A percentile compares a stretch with the other conserved stretches of the same genome.
phyloP scores from a whole-genome alignment of 2,113 vertebrate genomes.

The Scartelaos histophorus region DNA sequence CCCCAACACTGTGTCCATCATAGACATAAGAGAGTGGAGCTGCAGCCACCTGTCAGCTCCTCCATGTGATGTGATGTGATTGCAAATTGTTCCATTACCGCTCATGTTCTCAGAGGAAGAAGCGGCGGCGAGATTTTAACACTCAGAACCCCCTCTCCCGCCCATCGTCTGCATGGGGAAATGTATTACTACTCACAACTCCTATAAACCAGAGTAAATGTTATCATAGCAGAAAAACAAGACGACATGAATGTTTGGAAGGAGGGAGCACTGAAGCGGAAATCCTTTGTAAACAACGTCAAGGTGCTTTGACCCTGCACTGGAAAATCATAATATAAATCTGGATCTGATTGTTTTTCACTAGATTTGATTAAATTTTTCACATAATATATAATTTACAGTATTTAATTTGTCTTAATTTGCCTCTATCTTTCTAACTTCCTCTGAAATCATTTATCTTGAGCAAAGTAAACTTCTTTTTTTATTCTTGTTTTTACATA shows the following conservation, averaged over 20 bases:
- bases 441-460: too few species aligned
- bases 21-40: constrained; percentile 12
- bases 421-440: too few species aligned
- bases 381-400: too few species aligned
- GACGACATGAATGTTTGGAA: constrained; percentile 21
- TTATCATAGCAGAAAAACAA: constrained; percentile 43
- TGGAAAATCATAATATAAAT: background rate
- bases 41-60: constrained; percentile 46
- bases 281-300: constrained; percentile 60
- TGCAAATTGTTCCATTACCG: constrained; percentile 54
- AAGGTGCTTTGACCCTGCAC: constrained; percentile 26
- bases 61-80: constrained; percentile 47
- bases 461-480: too few species aligned
- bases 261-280: constrained; percentile 27
- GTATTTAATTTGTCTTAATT: too few species aligned
- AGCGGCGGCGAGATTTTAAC: constrained; percentile 10
- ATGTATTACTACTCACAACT: constrained; percentile 30
- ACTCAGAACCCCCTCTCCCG: constrained; percentile 14
- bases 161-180: constrained; percentile 32
- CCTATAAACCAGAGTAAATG: constrained; percentile 48
- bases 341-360: too few species aligned
- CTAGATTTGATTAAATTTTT: too few species aligned
- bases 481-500: too few species aligned
- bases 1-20: background rate
- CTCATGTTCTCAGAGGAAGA: constrained; percentile 18